phyloP scores from a whole-genome alignment of 2,113 vertebrate genomes.

The Otus sunia region DNA sequence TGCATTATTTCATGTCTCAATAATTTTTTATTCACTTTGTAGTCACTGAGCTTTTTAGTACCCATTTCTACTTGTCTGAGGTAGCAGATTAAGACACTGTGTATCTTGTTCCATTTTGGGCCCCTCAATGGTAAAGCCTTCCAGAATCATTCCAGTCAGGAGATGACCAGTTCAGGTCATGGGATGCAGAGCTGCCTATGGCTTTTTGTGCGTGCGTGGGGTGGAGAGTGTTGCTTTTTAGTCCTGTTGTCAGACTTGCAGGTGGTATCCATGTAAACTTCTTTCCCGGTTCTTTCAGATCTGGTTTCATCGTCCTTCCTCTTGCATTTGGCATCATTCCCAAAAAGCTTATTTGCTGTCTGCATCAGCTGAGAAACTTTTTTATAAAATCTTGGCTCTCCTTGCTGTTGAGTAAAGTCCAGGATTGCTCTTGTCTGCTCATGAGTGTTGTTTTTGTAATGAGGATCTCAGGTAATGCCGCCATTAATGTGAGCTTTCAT shows the following conservation, averaged over 20 bases:
- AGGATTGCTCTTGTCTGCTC: neutral
- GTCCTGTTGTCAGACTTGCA: neutral
- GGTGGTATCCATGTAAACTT: neutral
- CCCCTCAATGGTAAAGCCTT: fast-evolving
- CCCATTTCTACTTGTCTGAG: neutral
- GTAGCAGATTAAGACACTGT: neutral
- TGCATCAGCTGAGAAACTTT: conserved; percentile 1
- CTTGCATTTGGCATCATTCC: conserved; percentile 6
- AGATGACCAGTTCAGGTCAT: neutral
- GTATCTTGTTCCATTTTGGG: neutral
- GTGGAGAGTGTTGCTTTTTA: neutral
- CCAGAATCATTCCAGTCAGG: neutral
- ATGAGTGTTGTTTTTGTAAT: neutral
- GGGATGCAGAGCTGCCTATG: neutral
- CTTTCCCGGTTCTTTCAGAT: neutral
- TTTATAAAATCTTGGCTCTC: neutral
- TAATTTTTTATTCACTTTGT: neutral
- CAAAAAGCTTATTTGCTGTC: neutral
- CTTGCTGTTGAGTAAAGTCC: neutral
- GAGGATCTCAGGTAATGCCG: neutral
- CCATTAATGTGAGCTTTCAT: neutral
- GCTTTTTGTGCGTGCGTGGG: neutral
- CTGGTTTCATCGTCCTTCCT: neutral
- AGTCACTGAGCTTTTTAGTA: neutral
- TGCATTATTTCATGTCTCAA: neutral